Conservation (phyloP, 2,797 vertebrate species). For the Malurus leucopterus region DNA sequence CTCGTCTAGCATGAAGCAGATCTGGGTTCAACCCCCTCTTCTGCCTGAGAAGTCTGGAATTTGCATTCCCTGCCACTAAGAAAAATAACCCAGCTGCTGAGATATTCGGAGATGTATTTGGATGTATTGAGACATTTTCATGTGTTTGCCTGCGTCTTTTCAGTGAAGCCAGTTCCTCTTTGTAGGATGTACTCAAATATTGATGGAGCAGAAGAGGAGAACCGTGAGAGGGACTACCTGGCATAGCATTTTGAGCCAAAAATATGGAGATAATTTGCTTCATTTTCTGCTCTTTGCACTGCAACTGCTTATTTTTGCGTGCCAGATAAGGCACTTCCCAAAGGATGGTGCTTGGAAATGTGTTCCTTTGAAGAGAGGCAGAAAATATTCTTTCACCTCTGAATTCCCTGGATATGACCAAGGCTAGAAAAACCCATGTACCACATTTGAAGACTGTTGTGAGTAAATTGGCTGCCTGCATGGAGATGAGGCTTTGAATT, state of each 20-base stretch:
- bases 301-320: neutral
- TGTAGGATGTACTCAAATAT: neutral
- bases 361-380: neutral
- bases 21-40: neutral
- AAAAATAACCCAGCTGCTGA: neutral
- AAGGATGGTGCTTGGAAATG: neutral
- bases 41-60: neutral
- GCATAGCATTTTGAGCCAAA: neutral
- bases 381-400: neutral
- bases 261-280: neutral
- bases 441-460: neutral
- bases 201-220: neutral
- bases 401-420: neutral
- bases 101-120: neutral
- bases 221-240: neutral
- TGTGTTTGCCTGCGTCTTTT: neutral
- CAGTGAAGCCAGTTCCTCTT: neutral
- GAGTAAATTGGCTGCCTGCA: neutral
- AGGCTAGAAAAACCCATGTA: neutral
- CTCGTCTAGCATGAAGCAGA: neutral
- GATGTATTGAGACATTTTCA: neutral
- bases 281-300: neutral
- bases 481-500: neutral
- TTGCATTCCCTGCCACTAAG: neutral
- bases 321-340: neutral